phyloP scores from a whole-genome alignment of 37 sponge, comb jelly and placozoan genomes.

The Amphimedon queenslandica region DNA sequence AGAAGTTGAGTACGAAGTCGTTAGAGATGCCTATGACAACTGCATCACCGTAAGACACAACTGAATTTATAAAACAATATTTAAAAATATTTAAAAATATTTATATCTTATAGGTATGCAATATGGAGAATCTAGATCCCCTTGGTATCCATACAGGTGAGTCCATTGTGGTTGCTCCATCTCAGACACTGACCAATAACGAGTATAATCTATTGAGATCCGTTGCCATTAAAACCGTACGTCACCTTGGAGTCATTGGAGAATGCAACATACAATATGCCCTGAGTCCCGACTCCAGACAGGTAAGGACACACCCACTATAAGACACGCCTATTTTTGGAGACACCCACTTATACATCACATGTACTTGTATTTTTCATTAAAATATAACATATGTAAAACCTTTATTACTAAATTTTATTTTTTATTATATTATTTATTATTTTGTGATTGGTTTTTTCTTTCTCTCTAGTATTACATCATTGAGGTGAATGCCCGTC shows the following conservation, averaged over 20 bases:
- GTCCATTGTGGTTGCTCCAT: slow-evolving; percentile 97
- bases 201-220: slow-evolving; percentile 94
- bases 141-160: slow-evolving; percentile 99
- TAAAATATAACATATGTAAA: too few species aligned
- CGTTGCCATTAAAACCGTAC: slow-evolving; percentile 88
- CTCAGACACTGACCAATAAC: slow-evolving; percentile 93
- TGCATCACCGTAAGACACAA: slow-evolving; percentile 96
- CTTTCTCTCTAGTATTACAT: slow-evolving; percentile 84
- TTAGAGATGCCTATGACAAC: slow-evolving; percentile 92
- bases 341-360: too few species aligned
- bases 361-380: too few species aligned
- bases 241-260: slow-evolving; percentile 93
- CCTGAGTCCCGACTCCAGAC: slow-evolving; percentile 76
- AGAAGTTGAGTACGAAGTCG: slow-evolving; percentile 99
- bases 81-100: too few species aligned
- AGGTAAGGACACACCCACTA: too few species aligned
- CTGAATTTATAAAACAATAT: too few species aligned
- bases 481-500: slow-evolving; percentile 97
- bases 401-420: too few species aligned
- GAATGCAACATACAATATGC: slow-evolving; percentile 99
- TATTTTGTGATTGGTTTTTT: too few species aligned
- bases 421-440: too few species aligned
- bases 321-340: too few species aligned
- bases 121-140: slow-evolving; percentile 99
- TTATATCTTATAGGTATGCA: slow-evolving; percentile 89